phyloP scores from a whole-genome alignment of 2,888 invertebrate species.

The Dichetophora obliterata region DNA sequence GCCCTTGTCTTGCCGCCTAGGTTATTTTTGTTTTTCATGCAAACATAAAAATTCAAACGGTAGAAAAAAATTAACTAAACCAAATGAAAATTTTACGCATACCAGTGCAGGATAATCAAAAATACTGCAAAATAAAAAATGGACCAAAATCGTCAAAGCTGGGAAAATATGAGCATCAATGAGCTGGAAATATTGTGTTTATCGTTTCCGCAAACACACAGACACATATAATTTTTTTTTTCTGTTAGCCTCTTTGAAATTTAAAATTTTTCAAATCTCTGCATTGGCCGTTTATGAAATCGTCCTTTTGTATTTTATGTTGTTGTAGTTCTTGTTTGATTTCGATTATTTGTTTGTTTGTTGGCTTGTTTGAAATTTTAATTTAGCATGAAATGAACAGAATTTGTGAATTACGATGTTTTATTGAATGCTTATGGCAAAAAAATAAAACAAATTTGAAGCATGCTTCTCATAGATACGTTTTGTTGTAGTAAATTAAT shows the following conservation, averaged over 20 bases:
- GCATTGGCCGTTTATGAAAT: not conserved
- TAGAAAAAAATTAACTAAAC: constrained; percentile 20
- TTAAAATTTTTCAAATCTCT: not conserved
- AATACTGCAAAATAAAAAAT: not conserved
- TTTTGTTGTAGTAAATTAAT: not conserved
- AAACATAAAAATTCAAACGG: constrained; percentile 46
- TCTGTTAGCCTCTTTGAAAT: constrained; percentile 39
- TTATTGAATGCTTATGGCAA: constrained; percentile 35
- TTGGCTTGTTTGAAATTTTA: constrained; percentile 52
- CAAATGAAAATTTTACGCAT: constrained; percentile 35
- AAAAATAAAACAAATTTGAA: constrained; percentile 41
- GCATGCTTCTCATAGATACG: constrained; percentile 34
- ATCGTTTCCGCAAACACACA: constrained; percentile 45
- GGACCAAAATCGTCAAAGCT: constrained; percentile 48
- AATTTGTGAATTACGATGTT: constrained; percentile 48
- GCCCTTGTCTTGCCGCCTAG: not conserved
- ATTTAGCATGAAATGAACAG: constrained; percentile 58
- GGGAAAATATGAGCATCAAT: constrained; percentile 66
- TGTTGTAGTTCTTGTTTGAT: not conserved
- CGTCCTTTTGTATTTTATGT: not conserved
- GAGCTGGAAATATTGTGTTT: constrained; percentile 67
- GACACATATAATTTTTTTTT: constrained; percentile 16
- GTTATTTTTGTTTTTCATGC: constrained; percentile 49
- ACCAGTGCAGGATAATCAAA: constrained; percentile 28
- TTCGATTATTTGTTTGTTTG: constrained; percentile 21